Evolutionary conservation across 1,140 invertebrate species (phyloP), one percentile per base, ranked within the genome.

Genomic region (Ceratosolen solmsi): DNA sequence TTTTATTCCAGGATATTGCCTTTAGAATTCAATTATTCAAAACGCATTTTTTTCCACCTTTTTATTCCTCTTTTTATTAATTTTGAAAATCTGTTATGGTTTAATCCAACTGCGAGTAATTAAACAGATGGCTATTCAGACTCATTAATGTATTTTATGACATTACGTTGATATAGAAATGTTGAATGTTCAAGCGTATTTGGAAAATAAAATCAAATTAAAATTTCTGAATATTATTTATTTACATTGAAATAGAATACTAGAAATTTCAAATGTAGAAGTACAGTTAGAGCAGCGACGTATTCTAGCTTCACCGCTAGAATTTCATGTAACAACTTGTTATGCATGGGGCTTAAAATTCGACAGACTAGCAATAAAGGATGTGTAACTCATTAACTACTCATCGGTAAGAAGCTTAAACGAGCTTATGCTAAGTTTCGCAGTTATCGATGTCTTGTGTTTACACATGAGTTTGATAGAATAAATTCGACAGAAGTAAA

Each of bases 1-100:
- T 58, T 74, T 80, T 65, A 49, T 72, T 63, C 25, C 71, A 25
- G 56, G 58, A 80, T 74, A 65, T 80, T 65, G 71, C 71, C 56
- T 41, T 51, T 17, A 38, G 25, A 9, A 49, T 60, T 80, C 51
- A 30, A 80, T 80, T 73, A 63, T 80, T 80, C 75, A 51, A 78
- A 68, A 68, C 8, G 38, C 2, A 36, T 71, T 71, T 71, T 46
- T 46, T 25, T 22, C 25, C n/a, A n/a, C 15, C 27, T 1, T 17
- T 60, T 49, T 77, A 49, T 65, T 33, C 15, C 9, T 25, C 3
- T 22, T 36, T 36, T 65, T n/a, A n/a, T 68, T 68, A 68, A 68
- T 38, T 68, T n/a, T 38, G 20, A n/a, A 68, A 38, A 36, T 68
- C 33, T 38, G 63, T 68, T 68, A 68, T 8, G 33, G 8, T 20